Evolutionary conservation across 2,888 invertebrate species (phyloP), one percentile per base, ranked within the genome.

Genomic region (Sclerodermus sp.): DNA sequence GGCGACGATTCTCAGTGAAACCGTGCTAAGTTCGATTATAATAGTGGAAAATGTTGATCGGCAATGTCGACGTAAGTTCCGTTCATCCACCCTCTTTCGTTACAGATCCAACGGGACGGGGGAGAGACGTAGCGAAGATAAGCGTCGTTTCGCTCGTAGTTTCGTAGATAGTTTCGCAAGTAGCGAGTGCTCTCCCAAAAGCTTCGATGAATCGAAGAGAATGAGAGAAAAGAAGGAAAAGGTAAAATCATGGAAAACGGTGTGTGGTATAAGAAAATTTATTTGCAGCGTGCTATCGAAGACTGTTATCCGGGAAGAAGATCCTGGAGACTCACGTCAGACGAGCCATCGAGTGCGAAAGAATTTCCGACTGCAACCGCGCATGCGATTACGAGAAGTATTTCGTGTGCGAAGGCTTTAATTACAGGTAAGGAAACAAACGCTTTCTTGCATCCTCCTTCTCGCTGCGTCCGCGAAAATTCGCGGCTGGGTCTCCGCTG

Each of bases 361-460:
- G 85, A 0, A 80, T 90, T 0, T 88, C 90, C 64, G 89, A 90
- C 67, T 92, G 91, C 71, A 84, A 89, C 70, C 79, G 84, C 36
- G 88, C 89, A 64, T 92, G 92, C 64, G 87, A 87, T 1, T 82
- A 83, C 5, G 91, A 91, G 71, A 85, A 84, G 67, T 80, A 85
- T 44, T 91, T 91, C 70, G 83, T 84, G 57, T 92, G 92, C 70
- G 90, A 90, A 78, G 91, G 91, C 60, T 92, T 91, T 70, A 91
- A 91, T 75, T 91, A 90, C 79, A 85, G 89, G 84, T 87, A 76
- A 78, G 74, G 8, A 23, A 5, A 23, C 4, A 5, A 23, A n/a
- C n/a, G n/a, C n/a, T 8, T 5, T 23, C 23, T 5, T 23, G 23
- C 23, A 23, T 23, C 23, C 23, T 23, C 8, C 8, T 23, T 23